Conservation (phyloP, 2,888 invertebrate species). For the Drosophila siamana region DNA sequence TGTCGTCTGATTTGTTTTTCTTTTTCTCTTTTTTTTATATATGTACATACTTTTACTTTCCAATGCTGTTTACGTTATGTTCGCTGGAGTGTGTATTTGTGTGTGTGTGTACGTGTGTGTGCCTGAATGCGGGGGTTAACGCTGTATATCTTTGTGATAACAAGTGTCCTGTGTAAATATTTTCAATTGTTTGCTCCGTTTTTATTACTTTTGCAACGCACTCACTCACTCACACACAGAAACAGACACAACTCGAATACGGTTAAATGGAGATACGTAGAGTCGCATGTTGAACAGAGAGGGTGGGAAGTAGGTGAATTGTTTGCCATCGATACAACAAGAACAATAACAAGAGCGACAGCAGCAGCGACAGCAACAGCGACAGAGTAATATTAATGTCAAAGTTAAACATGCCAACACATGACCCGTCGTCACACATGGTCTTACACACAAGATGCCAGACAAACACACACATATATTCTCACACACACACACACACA, state of each 20-base stretch:
- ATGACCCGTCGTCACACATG: slow-evolving; percentile 58
- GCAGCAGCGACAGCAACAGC: slow-evolving; percentile 2
- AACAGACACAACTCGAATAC: slow-evolving; percentile 22
- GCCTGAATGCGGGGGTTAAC: slow-evolving; percentile 6
- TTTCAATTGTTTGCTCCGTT: slow-evolving; percentile 79
- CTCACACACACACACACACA: slow-evolving; percentile 29
- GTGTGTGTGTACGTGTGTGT: slow-evolving; percentile 27
- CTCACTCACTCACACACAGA: slow-evolving; percentile 29
- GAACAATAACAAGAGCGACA: slow-evolving; percentile 15
- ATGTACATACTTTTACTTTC: slow-evolving; percentile 56
- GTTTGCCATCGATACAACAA: slow-evolving; percentile 56
- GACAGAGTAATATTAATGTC: slow-evolving; percentile 64
- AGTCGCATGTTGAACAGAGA: background rate
- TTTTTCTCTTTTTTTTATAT: slow-evolving; percentile 7
- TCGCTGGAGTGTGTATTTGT: slow-evolving; percentile 12
- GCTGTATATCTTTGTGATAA: slow-evolving; percentile 69
- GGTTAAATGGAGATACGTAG: slow-evolving; percentile 27
- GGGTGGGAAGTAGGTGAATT: slow-evolving; percentile 4
- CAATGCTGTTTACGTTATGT: slow-evolving; percentile 60
- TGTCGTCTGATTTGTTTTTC: slow-evolving; percentile 67
- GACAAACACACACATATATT: slow-evolving; percentile 32
- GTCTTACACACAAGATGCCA: slow-evolving; percentile 43
- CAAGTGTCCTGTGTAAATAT: slow-evolving; percentile 82
- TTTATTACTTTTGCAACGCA: slow-evolving; percentile 69
- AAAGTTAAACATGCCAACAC: slow-evolving; percentile 68